A percentile compares a stretch with the other conserved stretches of the same genome.
Evolutionary conservation across 1,140 invertebrate genomes (phyloP).

Genomic region (Cheumatopsyche charites): DNA sequence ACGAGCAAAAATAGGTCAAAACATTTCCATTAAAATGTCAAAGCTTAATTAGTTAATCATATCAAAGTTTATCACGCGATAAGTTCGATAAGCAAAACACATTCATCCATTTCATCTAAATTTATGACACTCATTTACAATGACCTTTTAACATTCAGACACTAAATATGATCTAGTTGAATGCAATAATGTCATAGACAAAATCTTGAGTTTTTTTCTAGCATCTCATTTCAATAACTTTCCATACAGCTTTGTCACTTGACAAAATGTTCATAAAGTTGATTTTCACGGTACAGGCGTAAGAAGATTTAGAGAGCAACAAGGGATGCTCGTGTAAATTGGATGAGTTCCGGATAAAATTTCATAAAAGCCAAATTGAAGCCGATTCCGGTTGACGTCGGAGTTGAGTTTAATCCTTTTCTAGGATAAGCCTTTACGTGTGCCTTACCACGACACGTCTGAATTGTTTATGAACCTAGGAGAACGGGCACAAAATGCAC

Average conservation of each 20-base stretch:
- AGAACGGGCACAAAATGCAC: conserved; percentile 8
- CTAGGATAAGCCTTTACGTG: conserved; percentile 7
- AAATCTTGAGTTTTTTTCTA: too few relatives aligned
- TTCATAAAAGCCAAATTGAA: conserved; percentile 22
- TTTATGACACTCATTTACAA: background rate
- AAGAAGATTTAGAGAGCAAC: too few relatives aligned
- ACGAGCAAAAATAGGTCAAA: conserved; percentile 11
- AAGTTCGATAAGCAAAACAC: background rate
- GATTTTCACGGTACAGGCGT: too few relatives aligned
- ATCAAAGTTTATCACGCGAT: conserved; percentile 23
- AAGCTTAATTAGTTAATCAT: conserved; percentile 24
- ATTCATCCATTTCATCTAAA: background rate
- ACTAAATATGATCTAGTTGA: too few relatives aligned
- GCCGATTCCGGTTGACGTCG: conserved; percentile 12
- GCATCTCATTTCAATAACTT: too few relatives aligned
- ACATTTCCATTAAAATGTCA: conserved; percentile 22
- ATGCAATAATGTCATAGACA: too few relatives aligned
- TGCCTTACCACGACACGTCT: conserved; percentile 2
- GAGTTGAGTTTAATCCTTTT: conserved; percentile 1
- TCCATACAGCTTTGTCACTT: too few relatives aligned
- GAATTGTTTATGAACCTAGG: conserved; percentile 15
- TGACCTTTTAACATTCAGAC: background rate
- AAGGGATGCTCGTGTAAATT: background rate
- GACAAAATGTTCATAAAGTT: too few relatives aligned
- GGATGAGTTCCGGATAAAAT: conserved; percentile 23